These are phyloP conservation scores for Saguinus imperator DNA, from an alignment of 2,113 vertebrate species.

Conservation along the genomic window DNA sequence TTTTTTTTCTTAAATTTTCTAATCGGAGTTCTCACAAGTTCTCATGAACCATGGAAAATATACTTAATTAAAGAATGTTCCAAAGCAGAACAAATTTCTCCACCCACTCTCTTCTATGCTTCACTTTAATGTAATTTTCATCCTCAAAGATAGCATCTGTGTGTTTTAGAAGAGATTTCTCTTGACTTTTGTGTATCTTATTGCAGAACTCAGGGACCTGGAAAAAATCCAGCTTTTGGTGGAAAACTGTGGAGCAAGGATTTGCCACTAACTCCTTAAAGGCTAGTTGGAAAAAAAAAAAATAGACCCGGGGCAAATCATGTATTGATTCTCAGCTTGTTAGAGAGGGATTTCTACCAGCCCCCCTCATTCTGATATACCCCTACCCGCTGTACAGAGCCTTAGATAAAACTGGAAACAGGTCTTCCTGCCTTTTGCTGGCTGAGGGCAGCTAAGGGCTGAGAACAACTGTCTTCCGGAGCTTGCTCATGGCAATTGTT, in stretches of 20 bases:
- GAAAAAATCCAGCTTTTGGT: background rate
- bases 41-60: slow-evolving; percentile 76
- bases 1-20: slow-evolving; percentile 84
- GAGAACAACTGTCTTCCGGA: background rate
- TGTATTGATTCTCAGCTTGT: background rate
- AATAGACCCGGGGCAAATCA: background rate
- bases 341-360: background rate
- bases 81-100: slow-evolving; percentile 77
- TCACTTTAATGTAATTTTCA: slow-evolving; percentile 66
- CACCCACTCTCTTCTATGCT: slow-evolving; percentile 69
- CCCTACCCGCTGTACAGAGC: background rate
- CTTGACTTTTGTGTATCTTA: background rate
- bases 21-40: slow-evolving; percentile 82
- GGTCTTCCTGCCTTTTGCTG: too few species aligned
- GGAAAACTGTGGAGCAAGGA: background rate
- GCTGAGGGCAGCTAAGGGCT: background rate
- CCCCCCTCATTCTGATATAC: background rate
- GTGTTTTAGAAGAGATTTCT: slow-evolving; percentile 47
- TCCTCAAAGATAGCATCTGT: slow-evolving; percentile 50
- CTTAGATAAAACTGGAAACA: background rate
- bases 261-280: background rate
- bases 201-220: background rate
- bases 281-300: background rate
- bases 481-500: background rate
- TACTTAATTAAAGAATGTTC: slow-evolving; percentile 83